Evolutionary conservation across 2,888 invertebrate genomes (phyloP).

Genomic region (Xylota segnis): DNA sequence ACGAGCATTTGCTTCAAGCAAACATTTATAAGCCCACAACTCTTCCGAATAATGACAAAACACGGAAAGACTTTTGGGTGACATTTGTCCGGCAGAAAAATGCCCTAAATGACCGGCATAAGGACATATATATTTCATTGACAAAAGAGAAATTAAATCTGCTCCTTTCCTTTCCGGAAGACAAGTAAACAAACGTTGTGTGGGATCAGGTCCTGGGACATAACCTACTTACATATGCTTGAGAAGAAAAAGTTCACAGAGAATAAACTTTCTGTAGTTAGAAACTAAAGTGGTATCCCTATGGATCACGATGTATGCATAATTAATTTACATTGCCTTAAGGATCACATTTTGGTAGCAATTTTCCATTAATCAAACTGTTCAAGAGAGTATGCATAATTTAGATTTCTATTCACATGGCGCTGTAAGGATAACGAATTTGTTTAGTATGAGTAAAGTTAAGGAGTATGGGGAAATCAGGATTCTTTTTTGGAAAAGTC

Average conservation of each 20-base stretch:
- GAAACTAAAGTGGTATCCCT: background rate
- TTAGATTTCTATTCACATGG: background rate
- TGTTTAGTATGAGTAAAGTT: background rate
- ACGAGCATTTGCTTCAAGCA: background rate
- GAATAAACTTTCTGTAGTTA: conserved; percentile 2
- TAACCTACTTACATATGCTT: conserved; percentile 3
- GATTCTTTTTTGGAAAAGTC: background rate
- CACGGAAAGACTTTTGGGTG: background rate
- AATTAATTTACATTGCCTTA: background rate
- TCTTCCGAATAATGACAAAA: background rate
- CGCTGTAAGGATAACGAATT: background rate
- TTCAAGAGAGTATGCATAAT: conserved; percentile 4
- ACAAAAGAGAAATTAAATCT: conserved; percentile 2
- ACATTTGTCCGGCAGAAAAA: background rate
- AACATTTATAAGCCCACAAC: background rate
- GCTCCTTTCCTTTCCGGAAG: background rate
- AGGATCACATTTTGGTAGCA: background rate
- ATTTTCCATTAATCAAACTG: conserved; percentile 13
- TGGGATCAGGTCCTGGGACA: background rate
- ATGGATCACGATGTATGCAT: conserved; percentile 2
- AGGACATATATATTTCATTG: conserved; percentile 6
- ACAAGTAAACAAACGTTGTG: background rate
- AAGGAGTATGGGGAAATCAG: background rate
- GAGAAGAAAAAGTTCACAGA: background rate
- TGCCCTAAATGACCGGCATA: background rate